Conservation (phyloP, 1,140 invertebrate species). For the Temnothorax longispinosus region DNA sequence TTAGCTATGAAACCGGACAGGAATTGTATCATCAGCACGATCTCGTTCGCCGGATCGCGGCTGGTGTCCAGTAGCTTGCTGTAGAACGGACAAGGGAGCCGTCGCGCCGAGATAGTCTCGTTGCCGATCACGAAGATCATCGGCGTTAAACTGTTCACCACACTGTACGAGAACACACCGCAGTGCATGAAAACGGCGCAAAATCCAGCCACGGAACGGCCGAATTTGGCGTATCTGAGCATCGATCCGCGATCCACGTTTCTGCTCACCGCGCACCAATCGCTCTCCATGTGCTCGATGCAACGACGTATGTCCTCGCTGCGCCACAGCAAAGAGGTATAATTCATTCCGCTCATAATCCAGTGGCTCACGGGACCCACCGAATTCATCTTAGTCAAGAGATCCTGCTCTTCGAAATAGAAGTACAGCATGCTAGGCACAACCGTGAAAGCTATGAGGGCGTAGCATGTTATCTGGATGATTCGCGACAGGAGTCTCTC, state of each 20-base stretch:
- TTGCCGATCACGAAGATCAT: background rate
- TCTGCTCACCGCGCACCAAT: conserved; percentile 47
- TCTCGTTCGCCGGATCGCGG: conserved; percentile 56
- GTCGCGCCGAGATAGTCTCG: background rate
- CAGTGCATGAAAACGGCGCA: conserved; percentile 68
- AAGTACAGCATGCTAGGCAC: conserved; percentile 18
- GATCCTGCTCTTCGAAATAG: conserved; percentile 21
- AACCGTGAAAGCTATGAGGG: conserved; percentile 4
- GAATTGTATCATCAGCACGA: conserved; percentile 46
- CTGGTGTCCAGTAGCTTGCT: conserved; percentile 31
- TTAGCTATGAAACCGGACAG: conserved; percentile 47
- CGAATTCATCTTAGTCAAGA: background rate
- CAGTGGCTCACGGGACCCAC: conserved; percentile 59
- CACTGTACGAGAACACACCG: conserved; percentile 51
- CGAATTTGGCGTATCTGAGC: conserved; percentile 54
- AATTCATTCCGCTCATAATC: conserved; percentile 54
- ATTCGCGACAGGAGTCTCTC: conserved; percentile 9
- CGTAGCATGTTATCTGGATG: conserved; percentile 8
- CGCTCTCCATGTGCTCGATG: conserved; percentile 50
- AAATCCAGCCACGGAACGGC: conserved; percentile 41
- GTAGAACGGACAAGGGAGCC: conserved; percentile 54
- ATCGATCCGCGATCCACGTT: conserved; percentile 57
- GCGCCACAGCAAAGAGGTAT: conserved; percentile 38
- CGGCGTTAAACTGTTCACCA: conserved; percentile 1
- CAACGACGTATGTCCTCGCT: conserved; percentile 49